These are phyloP conservation scores for Agrypnia vestita DNA, from an alignment of 1,140 invertebrate species.

Conservation along the genomic window DNA sequence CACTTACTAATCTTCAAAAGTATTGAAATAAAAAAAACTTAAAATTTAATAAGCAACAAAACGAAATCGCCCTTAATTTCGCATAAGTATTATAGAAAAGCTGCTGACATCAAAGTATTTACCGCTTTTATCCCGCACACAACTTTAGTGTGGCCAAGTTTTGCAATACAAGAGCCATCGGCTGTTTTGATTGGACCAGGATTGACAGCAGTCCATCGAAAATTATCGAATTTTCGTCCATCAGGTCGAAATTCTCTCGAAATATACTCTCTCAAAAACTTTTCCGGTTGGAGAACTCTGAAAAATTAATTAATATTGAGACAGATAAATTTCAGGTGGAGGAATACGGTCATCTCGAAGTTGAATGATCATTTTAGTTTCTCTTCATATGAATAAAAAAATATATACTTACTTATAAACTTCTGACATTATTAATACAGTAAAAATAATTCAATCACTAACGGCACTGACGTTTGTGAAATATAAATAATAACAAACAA, in stretches of 20 bases:
- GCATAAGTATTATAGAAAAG: too few species aligned
- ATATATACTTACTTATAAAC: slow-evolving; percentile 33
- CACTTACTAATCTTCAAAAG: too few species aligned
- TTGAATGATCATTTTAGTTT: too few species aligned
- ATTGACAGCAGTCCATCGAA: slow-evolving; percentile 76
- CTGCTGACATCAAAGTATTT: slow-evolving; percentile 63
- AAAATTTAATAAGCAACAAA: too few species aligned
- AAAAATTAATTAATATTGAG: slow-evolving; percentile 7
- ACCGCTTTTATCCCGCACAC: slow-evolving; percentile 87
- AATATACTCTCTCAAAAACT: slow-evolving; percentile 77
- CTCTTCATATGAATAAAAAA: neutral
- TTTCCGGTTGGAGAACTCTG: slow-evolving; percentile 77
- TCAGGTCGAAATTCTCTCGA: slow-evolving; percentile 76
- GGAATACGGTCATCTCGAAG: too few species aligned
- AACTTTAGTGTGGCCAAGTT: slow-evolving; percentile 82
- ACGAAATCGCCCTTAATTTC: too few species aligned
- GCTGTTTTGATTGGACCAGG: slow-evolving; percentile 79
- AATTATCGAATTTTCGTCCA: slow-evolving; percentile 77
- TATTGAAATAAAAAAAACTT: too few species aligned
- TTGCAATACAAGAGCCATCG: slow-evolving; percentile 82
- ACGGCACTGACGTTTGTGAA: neutral
- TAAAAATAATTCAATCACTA: neutral
- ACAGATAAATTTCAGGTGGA: too few species aligned
- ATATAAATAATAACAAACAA: too few species aligned
- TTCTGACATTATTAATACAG: slow-evolving; percentile 19